These are phyloP conservation scores for Ormyrus labotus DNA, from an alignment of 2,888 invertebrate genomes.

Conservation along the genomic window DNA sequence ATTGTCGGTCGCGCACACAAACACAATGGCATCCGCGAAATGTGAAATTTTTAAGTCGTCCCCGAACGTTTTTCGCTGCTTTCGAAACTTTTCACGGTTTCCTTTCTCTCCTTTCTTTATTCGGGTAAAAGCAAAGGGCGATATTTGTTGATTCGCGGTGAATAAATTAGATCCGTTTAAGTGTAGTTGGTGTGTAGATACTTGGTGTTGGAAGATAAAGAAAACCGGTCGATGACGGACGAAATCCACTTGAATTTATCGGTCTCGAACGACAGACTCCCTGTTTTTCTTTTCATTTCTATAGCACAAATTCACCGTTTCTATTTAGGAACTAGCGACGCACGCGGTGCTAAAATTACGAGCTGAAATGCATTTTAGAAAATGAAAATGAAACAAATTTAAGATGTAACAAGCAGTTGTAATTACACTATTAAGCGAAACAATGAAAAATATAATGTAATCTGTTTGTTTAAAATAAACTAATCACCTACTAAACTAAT, in stretches of 20 bases:
- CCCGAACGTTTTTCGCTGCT: not conserved
- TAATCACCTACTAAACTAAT: constrained; percentile 62
- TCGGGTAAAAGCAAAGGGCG: not conserved
- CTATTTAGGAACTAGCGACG: constrained; percentile 48
- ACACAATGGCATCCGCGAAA: not conserved
- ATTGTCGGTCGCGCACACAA: constrained; percentile 14
- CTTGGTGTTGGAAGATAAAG: constrained; percentile 4
- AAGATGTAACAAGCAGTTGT: constrained; percentile 66
- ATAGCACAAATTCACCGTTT: constrained; percentile 47
- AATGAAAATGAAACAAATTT: constrained; percentile 51
- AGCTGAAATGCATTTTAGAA: constrained; percentile 55
- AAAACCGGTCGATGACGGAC: not conserved
- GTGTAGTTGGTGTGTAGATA: constrained; percentile 11
- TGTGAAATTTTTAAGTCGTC: not conserved
- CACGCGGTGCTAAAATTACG: constrained; percentile 52
- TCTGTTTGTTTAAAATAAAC: constrained; percentile 71
- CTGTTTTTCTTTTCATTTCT: constrained; percentile 29
- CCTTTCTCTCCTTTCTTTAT: not conserved
- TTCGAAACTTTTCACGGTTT: not conserved
- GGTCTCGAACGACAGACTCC: constrained; percentile 18
- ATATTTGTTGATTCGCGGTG: not conserved
- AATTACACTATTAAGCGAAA: constrained; percentile 54
- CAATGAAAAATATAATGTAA: constrained; percentile 61
- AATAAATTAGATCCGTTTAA: not conserved
- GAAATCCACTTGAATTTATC: constrained; percentile 21